Conservation (phyloP, 2,888 invertebrate genomes). For the Zeuzera pyrina region DNA sequence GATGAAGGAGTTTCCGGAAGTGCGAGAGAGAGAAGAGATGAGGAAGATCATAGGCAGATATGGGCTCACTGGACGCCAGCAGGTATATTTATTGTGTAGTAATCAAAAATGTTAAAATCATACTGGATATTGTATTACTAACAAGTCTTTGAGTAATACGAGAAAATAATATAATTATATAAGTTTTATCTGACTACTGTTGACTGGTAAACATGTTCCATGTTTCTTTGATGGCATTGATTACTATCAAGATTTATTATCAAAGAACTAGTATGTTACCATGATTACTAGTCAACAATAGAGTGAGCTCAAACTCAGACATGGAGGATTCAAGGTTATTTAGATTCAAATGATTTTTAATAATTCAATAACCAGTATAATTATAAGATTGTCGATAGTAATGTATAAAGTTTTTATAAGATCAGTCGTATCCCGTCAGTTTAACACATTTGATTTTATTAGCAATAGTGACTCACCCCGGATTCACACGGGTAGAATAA, state of each 20-base stretch:
- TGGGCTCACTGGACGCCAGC: constrained; percentile 96
- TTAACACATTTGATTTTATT: neutral
- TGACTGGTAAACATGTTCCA: neutral
- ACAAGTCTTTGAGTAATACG: constrained; percentile 1
- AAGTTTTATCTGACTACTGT: neutral
- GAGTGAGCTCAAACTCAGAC: no score
- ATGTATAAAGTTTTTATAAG: no score
- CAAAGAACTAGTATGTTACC: neutral
- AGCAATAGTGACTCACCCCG: neutral
- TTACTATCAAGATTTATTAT: neutral
- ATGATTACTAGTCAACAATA: no score
- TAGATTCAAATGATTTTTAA: no score
- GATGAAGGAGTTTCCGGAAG: constrained; percentile 96
- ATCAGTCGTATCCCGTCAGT: no score
- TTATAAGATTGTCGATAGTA: no score
- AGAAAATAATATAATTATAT: neutral
- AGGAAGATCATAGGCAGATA: constrained; percentile 98
- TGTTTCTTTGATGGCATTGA: neutral
- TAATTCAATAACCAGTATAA: no score
- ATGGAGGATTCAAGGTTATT: no score
- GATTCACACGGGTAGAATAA: no score
- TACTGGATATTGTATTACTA: no score
- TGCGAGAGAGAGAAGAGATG: constrained; percentile 99
- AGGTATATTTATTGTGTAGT: constrained; percentile 66
- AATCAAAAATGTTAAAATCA: no score